These are phyloP conservation scores for Diuraphis noxia DNA, from an alignment of 1,140 invertebrate species.

Conservation along the genomic window DNA sequence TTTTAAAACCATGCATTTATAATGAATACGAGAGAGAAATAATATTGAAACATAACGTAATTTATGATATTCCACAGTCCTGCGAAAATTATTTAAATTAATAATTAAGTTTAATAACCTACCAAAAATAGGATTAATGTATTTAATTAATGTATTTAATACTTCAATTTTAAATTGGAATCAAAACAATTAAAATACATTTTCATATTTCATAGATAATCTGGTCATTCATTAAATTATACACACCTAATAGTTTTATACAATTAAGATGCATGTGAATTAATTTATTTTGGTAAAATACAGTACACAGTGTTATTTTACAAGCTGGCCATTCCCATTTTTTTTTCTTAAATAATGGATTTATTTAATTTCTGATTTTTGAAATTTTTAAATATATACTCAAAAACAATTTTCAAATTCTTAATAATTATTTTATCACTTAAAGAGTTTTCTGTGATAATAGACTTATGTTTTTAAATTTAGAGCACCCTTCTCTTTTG, in stretches of 20 bases:
- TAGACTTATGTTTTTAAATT: too few relatives aligned
- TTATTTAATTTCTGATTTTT: too few relatives aligned
- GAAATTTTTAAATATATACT: too few relatives aligned
- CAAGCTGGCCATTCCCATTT: too few relatives aligned
- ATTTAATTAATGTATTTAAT: too few relatives aligned
- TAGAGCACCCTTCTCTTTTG: too few relatives aligned
- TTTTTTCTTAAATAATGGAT: too few relatives aligned
- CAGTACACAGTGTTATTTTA: too few relatives aligned
- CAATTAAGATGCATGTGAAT: not conserved
- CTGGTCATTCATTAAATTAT: not conserved
- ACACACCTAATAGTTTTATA: not conserved
- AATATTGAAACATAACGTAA: not conserved
- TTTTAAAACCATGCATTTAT: not conserved
- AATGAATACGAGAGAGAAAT: not conserved
- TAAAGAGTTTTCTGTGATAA: too few relatives aligned
- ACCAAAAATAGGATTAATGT: not conserved
- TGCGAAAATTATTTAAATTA: not conserved
- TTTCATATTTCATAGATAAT: not conserved
- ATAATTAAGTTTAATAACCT: not conserved
- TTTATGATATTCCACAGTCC: not conserved
- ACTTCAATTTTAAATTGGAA: not conserved
- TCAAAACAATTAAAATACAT: not conserved
- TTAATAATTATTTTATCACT: too few relatives aligned
- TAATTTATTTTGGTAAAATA: not conserved
- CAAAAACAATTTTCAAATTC: too few relatives aligned